Percentiles rank a stretch among this genome's conserved stretches.
phyloP scores from a whole-genome alignment of 2,888 invertebrate species.

The Helleia helle region DNA sequence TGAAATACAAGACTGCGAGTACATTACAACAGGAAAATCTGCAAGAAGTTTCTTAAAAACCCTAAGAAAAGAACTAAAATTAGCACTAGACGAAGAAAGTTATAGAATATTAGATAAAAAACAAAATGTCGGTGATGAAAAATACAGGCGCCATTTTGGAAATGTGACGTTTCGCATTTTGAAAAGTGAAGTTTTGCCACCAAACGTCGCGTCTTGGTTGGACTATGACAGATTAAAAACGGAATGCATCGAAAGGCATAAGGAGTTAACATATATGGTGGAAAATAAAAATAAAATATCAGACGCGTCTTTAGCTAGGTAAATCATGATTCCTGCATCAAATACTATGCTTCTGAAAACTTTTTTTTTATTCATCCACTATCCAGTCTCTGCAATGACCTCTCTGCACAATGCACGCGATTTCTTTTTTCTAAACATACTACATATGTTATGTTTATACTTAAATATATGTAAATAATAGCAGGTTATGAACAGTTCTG shows the following conservation, averaged over 20 bases:
- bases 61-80: conserved; percentile 72
- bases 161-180: conserved; percentile 74
- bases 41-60: conserved; percentile 74
- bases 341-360: conserved; percentile 4
- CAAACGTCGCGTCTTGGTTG: conserved; percentile 69
- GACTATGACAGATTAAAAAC: conserved; percentile 73
- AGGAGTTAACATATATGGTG: conserved; percentile 51
- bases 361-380: conserved; percentile 6
- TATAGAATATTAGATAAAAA: conserved; percentile 40
- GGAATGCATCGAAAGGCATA: conserved; percentile 64
- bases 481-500: no score
- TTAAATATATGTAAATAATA: no score
- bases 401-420: conserved; percentile 9
- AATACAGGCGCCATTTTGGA: conserved; percentile 52
- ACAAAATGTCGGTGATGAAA: conserved; percentile 34
- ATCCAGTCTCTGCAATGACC: conserved; percentile 11
- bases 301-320: conserved; percentile 47
- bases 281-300: conserved; percentile 43
- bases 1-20: conserved; percentile 79
- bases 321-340: conserved; percentile 17
- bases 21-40: conserved; percentile 68
- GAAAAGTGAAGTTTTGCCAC: conserved; percentile 58
- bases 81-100: conserved; percentile 51
- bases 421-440: no score
- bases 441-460: no score